A percentile compares a stretch with the other conserved stretches of the same genome.
phyloP scores from a whole-genome alignment of 2,113 vertebrate species.

The Prunella fulvescens region DNA sequence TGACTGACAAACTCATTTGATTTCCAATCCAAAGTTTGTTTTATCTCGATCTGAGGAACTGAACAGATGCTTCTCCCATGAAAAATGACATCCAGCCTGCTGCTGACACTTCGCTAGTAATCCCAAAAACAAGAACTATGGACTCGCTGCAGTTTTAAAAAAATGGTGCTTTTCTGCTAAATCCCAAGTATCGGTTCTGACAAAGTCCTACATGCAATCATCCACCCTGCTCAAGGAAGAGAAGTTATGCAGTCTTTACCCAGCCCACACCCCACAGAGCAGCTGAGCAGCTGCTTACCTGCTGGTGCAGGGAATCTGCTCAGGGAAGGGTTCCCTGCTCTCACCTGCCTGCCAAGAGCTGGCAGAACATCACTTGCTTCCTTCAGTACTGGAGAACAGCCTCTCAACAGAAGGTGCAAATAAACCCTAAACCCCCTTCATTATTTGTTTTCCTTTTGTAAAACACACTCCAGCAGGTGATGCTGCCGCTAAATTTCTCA shows the following conservation, averaged over 20 bases:
- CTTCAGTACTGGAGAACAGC: neutral
- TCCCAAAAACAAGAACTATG: neutral
- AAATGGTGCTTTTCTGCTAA: neutral
- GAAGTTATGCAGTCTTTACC: neutral
- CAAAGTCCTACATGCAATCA: neutral
- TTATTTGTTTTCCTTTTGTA: neutral
- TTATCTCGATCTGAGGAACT: neutral
- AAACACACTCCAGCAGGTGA: constrained; percentile 13
- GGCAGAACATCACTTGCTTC: neutral
- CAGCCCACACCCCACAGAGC: neutral
- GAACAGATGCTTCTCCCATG: neutral
- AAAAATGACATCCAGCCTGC: constrained; percentile 33
- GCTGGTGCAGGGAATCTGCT: neutral
- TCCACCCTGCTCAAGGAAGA: neutral
- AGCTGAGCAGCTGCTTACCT: neutral
- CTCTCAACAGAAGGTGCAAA: neutral
- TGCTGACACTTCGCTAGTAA: neutral
- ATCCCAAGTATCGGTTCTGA: neutral
- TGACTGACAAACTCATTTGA: neutral
- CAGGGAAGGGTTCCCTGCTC: neutral
- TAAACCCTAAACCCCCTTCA: neutral
- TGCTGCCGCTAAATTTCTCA: neutral
- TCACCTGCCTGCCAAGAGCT: neutral
- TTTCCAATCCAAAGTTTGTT: constrained; percentile 21
- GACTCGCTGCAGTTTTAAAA: neutral